Base-by-base conservation (phyloP, 2,888 invertebrate genomes). In the Corythucha ciliata region DNA sequence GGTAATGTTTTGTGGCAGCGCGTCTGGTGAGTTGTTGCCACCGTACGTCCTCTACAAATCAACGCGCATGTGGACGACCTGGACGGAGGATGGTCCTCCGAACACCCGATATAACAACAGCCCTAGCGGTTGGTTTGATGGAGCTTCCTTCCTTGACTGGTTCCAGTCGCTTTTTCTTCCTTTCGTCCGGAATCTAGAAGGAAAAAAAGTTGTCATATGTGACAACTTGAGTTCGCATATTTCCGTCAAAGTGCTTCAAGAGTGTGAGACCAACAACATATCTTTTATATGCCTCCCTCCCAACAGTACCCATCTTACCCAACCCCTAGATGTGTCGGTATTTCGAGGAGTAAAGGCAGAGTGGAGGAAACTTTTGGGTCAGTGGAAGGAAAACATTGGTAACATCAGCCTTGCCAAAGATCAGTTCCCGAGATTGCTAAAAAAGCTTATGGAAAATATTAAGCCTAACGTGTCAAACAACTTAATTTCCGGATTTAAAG, bases 1-100 rank as follows among this genome's bases (percentile, higher is more conserved):
- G 10, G 16, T 68, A 4, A 70, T 70, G 69, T 60, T 69, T 47
- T 62, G 65, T 50, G 66, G 60, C n/a, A 61, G 63, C 24, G 68
- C 69, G 12, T 60, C 55, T 47, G 70, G 69, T 5, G 53, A 58
- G 34, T 20, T 67, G 2, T 57, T 70, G 21, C 68, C 69, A 10
- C 60, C 61, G 22, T 70, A 69, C 57, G 65, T 69, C 8, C 66
- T 69, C 0, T 69, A 70, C 57, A 71, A 70, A 59, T 60, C 67
- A 3, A 57, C 60, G 48, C 49, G 66, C 51, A 34, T 70, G 20
- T 68, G 65, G 59, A 55, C 62, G 39, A 62, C 64, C 10, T 71
- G 70, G 70, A 63, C 59, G 6, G 56, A 58, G 56, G 64, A 65
- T 44, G 70, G 70, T 12, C 68, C 68, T 12, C 16, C 48, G 48